phyloP scores from a whole-genome alignment of 2,888 invertebrate genomes.

The Tinea trinotella region DNA sequence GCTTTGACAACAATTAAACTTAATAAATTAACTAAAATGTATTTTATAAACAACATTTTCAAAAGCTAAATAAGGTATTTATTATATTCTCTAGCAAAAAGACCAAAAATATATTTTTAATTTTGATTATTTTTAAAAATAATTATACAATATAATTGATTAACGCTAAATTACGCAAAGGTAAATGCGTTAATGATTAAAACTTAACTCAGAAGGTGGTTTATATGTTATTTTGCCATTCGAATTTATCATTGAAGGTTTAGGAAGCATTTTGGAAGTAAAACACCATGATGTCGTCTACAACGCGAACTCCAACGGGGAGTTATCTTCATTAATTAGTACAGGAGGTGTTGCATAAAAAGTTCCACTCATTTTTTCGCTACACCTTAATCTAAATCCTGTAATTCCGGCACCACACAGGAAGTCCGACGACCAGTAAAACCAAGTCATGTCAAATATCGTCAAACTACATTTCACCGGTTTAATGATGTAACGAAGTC shows the following conservation, averaged over 20 bases:
- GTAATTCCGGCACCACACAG: too few relatives aligned
- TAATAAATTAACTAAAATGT: background rate
- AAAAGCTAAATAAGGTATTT: background rate
- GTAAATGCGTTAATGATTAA: background rate
- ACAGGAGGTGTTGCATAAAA: background rate
- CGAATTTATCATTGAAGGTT: slow-evolving; percentile 19
- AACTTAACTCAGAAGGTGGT: background rate
- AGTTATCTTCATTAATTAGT: slow-evolving; percentile 14
- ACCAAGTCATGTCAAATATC: too few relatives aligned
- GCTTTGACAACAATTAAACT: slow-evolving; percentile 22
- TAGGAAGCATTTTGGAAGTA: slow-evolving; percentile 12
- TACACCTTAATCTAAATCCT: too few relatives aligned
- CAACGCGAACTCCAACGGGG: slow-evolving; percentile 16
- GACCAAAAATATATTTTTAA: too few relatives aligned
- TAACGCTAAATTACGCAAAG: too few relatives aligned
- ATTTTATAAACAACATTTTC: background rate
- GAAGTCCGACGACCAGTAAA: too few relatives aligned
- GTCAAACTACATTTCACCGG: too few relatives aligned
- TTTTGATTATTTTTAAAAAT: too few relatives aligned
- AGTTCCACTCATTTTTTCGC: too few relatives aligned
- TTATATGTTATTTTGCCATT: slow-evolving; percentile 11
- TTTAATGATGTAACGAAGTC: too few relatives aligned
- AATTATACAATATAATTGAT: too few relatives aligned
- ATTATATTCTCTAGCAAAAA: too few relatives aligned
- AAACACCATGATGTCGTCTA: slow-evolving; percentile 6